Evolutionary conservation across 2,888 invertebrate species (phyloP), one percentile per base, ranked within the genome.

Genomic region (Flabesymbios commensalis): DNA sequence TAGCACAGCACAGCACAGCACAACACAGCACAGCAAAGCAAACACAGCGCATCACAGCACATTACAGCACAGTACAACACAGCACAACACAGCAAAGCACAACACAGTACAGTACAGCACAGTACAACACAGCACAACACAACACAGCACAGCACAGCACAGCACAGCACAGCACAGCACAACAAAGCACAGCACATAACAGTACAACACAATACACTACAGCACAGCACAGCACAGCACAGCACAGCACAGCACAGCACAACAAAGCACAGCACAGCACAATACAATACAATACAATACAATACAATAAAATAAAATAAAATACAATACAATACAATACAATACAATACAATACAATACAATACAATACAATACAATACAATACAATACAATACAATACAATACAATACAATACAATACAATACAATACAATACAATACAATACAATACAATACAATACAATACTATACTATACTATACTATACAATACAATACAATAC

Each of bases 101-200:
- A 17, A 57, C n/a, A 57, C 53, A n/a, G 41, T 29, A 59, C 53
- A 39, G 47, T n/a, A 59, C 54, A 17, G 52, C 17, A 53, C 24
- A 29, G 45, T n/a, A 59, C 47, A 36, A 54, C 19, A 59, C 24
- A 43, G n/a, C 39, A 36, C 39, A n/a, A n/a, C n/a, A 36, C 39
- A 36, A 36, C 39, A 36, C 39, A n/a, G 39, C n/a, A 45, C 22
- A 41, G 45, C 17, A 45, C 33, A 10, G 47, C 24, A 56, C 32
- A 41, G 31, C 24, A 54, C 10, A 39, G 10, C 22, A 54, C 22
- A 39, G 19, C 36, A 54, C 22, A 39, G 24, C 26, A 54, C 22
- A 24, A 29, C 28, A 48, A 17, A 48, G 7, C 32, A 57, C 29
- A 32, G 2, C 19, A 57, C 42, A 52, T 17, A 3, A 52, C 36